These are phyloP conservation scores for Paramormyrops hopkinsi DNA, from an alignment of 2,797 vertebrate species.

Conservation along the genomic window DNA sequence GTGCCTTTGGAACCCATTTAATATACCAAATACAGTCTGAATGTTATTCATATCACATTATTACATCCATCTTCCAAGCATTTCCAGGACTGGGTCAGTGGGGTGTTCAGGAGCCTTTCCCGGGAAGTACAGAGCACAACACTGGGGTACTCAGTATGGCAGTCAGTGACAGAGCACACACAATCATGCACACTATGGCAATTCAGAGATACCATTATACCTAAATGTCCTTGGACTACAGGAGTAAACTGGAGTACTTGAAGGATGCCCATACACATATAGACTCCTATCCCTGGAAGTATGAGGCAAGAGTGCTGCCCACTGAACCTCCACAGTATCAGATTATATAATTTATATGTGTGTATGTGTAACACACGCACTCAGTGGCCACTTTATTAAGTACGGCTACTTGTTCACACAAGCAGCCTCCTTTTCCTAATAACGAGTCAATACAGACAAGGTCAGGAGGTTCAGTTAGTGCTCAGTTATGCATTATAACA, in stretches of 20 bases:
- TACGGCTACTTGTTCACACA: background rate
- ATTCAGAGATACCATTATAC: background rate
- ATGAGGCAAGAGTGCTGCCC: background rate
- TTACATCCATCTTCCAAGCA: background rate
- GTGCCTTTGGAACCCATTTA: background rate
- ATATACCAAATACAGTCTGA: background rate
- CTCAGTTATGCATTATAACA: background rate
- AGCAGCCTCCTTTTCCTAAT: background rate
- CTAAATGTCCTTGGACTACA: background rate
- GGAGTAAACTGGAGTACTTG: background rate
- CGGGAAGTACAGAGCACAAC: background rate
- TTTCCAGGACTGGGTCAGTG: background rate
- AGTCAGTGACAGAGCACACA: background rate
- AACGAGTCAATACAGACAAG: background rate
- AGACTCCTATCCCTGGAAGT: background rate
- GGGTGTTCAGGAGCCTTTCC: background rate
- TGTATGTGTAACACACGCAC: background rate
- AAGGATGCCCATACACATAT: background rate
- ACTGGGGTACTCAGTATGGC: background rate
- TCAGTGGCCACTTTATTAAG: background rate
- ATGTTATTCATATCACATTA: background rate
- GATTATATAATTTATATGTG: background rate
- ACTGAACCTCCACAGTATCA: background rate
- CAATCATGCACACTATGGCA: background rate
- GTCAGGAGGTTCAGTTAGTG: background rate